These are phyloP conservation scores for Martes flavigula DNA, from an alignment of 2,797 vertebrate genomes.

Conservation along the genomic window DNA sequence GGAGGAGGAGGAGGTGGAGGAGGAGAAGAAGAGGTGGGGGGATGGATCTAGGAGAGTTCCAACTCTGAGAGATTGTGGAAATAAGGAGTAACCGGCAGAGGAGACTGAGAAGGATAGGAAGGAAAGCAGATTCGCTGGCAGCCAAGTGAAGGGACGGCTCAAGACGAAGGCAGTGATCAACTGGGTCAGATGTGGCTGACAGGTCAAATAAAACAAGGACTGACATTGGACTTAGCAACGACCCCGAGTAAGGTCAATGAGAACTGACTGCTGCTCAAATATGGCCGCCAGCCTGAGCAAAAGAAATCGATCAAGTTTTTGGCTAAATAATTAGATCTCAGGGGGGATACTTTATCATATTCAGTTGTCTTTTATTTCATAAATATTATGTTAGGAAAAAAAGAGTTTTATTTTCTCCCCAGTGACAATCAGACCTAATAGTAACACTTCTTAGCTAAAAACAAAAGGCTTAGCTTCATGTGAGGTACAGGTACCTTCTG, in stretches of 20 bases:
- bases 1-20: accelerated
- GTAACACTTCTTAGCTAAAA: background rate
- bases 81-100: background rate
- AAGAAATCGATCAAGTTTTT: constrained; percentile 28
- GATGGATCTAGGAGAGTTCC: background rate
- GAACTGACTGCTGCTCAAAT: background rate
- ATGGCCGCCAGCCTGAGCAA: background rate
- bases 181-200: background rate
- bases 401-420: background rate
- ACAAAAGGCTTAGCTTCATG: background rate
- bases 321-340: background rate
- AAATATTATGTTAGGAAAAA: background rate
- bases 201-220: background rate
- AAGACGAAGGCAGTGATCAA: background rate
- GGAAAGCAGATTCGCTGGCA: background rate
- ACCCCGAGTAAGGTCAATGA: background rate
- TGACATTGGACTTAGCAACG: background rate
- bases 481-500: background rate
- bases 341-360: background rate
- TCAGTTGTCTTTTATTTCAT: background rate
- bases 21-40: background rate
- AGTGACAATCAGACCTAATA: background rate
- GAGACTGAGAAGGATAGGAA: background rate
- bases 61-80: background rate
- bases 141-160: background rate